These are phyloP conservation scores for Rynchops niger DNA, from an alignment of 2,113 vertebrate genomes.

Conservation along the genomic window DNA sequence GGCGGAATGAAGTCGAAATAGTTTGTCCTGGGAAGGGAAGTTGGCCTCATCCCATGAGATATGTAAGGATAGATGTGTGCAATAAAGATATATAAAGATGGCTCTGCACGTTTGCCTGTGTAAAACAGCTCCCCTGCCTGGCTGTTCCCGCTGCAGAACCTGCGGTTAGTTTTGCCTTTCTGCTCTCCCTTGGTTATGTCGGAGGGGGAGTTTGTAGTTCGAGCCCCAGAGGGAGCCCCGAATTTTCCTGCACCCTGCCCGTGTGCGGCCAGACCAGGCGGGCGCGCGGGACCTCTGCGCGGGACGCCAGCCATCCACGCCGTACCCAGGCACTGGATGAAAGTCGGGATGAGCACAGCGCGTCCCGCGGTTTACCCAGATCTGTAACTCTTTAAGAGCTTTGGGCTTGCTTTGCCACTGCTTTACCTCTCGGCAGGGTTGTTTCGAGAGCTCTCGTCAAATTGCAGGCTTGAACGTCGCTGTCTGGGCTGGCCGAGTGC, in stretches of 20 bases:
- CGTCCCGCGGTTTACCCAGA: background rate
- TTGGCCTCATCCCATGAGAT: conserved; percentile 60
- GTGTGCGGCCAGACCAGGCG: background rate
- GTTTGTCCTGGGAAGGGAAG: conserved; percentile 62
- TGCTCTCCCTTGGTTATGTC: background rate
- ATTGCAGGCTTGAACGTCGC: background rate
- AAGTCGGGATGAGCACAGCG: background rate
- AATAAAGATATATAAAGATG: conserved; percentile 30
- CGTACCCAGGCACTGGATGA: background rate
- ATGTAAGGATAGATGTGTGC: conserved; percentile 39
- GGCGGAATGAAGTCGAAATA: conserved; percentile 54
- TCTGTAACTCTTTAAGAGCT: background rate
- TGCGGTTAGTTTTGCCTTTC: background rate
- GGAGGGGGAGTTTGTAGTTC: background rate
- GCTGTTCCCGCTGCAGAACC: background rate
- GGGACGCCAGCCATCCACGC: background rate
- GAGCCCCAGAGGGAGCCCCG: fast-evolving
- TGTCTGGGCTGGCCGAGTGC: background rate
- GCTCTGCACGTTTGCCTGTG: background rate
- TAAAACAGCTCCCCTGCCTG: conserved; percentile 31
- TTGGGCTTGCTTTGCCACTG: background rate
- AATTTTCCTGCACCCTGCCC: background rate
- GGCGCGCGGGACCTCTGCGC: background rate
- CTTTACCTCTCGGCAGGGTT: background rate
- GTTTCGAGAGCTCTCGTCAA: background rate